Conservation (phyloP, 2,113 vertebrate species). For the Rynchops niger region DNA sequence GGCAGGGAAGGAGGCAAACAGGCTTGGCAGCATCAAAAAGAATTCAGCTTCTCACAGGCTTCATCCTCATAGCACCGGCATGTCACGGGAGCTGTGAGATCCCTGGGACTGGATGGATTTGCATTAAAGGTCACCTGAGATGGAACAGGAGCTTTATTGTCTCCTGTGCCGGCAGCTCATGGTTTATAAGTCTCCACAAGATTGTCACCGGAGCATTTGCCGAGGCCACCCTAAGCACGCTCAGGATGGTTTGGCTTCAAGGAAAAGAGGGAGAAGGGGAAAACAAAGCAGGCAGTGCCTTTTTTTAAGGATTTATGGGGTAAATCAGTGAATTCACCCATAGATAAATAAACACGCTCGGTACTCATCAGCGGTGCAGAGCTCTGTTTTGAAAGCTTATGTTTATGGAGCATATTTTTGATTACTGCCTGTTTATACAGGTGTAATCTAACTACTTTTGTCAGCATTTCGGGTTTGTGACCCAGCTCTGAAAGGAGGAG, state of each 20-base stretch:
- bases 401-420: slow-evolving; percentile 25
- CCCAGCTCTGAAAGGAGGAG: neutral
- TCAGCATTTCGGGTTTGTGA: neutral
- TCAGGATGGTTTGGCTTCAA: neutral
- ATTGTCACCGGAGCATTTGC: neutral
- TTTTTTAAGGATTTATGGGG: neutral
- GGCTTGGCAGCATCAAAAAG: slow-evolving; percentile 58
- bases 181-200: neutral
- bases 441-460: slow-evolving; percentile 13
- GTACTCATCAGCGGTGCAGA: neutral
- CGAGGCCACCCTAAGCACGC: neutral
- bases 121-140: slow-evolving; percentile 61
- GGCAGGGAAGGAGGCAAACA: slow-evolving; percentile 63
- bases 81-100: slow-evolving; percentile 15
- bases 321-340: neutral
- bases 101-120: neutral
- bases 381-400: neutral
- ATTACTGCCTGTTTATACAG: slow-evolving; percentile 41
- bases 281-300: neutral
- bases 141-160: slow-evolving; percentile 31
- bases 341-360: neutral
- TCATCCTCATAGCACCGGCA: slow-evolving; percentile 58
- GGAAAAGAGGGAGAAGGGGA: neutral
- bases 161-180: neutral
- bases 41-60: slow-evolving; percentile 43